Evolutionary conservation across 2,888 invertebrate genomes (phyloP).

Genomic region (Xanthia togata): DNA sequence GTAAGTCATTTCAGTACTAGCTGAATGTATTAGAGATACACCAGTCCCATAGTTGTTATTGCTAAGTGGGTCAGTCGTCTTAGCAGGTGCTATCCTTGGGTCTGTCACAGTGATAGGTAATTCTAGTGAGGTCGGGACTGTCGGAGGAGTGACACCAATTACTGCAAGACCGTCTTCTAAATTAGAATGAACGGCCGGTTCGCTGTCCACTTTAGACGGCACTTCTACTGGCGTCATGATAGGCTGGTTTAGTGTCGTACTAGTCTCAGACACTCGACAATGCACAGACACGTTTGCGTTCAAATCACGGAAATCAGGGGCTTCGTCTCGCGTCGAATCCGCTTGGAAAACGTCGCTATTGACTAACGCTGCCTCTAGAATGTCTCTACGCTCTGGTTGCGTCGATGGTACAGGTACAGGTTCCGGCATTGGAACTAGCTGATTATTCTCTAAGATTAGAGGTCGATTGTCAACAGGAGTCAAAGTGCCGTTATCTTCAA

Average conservation of each 20-base stretch:
- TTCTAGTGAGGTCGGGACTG: slow-evolving; percentile 93
- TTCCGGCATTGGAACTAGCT: slow-evolving; percentile 85
- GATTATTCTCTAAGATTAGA: slow-evolving; percentile 89
- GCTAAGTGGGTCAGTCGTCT: slow-evolving; percentile 83
- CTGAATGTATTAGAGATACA: slow-evolving; percentile 75
- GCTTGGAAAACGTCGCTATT: slow-evolving; percentile 93
- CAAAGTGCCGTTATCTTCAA: slow-evolving; percentile 93
- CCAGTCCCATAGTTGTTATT: slow-evolving; percentile 77
- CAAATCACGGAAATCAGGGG: slow-evolving; percentile 91
- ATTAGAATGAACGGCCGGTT: slow-evolving; percentile 78
- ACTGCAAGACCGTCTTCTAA: slow-evolving; percentile 91
- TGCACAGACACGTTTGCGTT: slow-evolving; percentile 90
- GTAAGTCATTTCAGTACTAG: slow-evolving; percentile 82
- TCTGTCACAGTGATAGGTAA: slow-evolving; percentile 94
- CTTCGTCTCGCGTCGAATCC: slow-evolving; percentile 88
- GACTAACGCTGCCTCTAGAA: slow-evolving; percentile 94
- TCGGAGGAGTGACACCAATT: slow-evolving; percentile 90
- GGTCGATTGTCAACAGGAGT: slow-evolving; percentile 94
- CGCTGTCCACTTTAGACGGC: slow-evolving; percentile 88
- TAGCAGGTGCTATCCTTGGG: slow-evolving; percentile 92
- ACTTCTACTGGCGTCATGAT: slow-evolving; percentile 96
- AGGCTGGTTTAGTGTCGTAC: slow-evolving; percentile 93
- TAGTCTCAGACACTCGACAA: slow-evolving; percentile 93
- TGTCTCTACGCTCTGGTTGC: slow-evolving; percentile 91
- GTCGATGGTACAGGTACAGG: slow-evolving; percentile 75